Base-by-base conservation (phyloP, 2,888 invertebrate species). In the Athetis lepigone region DNA sequence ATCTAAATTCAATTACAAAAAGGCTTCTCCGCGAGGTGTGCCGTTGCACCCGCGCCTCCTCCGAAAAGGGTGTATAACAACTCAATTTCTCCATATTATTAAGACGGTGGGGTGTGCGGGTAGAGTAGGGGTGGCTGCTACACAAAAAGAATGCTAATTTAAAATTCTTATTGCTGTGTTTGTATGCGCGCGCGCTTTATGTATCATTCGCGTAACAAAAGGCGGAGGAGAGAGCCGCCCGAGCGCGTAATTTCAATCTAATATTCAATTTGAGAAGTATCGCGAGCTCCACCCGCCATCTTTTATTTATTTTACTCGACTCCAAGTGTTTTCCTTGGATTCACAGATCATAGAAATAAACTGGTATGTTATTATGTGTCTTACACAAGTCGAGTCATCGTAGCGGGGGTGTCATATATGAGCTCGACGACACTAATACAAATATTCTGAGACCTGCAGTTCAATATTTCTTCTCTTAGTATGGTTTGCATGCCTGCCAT, bases 131-230 rank as follows among this genome's bases (percentile, higher is more conserved):
- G 93, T 91, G 90, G 92, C 86, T 83, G 88, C 87, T 89, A 87
- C 90, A 93, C 93, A 94, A 94, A 94, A 95, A 95, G 93, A 94
- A 94, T 94, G 94, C 95, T 94, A 94, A 95, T 95, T 95, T 94
- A 92, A 94, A 94, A 94, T 93, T 94, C 93, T 90, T 93, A 94
- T 94, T 93, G 90, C 90, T 87, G 86, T 90, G 92, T 93, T 91
- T 90, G 91, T 93, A 92, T 94, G 94, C 94, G 94, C 93, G 90
- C 90, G 92, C 93, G 94, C 93, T 90, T 90, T 94, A 92, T 93
- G 90, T 93, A 92, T 93, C 93, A 90, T 88, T 90, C 90, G 85
- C 86, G 91, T 90, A 93, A 94, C 92, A 93, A 94, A 90, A 90
- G 90, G 84, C 87, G 90, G 88, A 90, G 90, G 90, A 91, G 89